Evolutionary conservation across 2,113 vertebrate genomes (phyloP), one percentile per base, ranked within the genome.

Genomic region (Solea senegalensis): DNA sequence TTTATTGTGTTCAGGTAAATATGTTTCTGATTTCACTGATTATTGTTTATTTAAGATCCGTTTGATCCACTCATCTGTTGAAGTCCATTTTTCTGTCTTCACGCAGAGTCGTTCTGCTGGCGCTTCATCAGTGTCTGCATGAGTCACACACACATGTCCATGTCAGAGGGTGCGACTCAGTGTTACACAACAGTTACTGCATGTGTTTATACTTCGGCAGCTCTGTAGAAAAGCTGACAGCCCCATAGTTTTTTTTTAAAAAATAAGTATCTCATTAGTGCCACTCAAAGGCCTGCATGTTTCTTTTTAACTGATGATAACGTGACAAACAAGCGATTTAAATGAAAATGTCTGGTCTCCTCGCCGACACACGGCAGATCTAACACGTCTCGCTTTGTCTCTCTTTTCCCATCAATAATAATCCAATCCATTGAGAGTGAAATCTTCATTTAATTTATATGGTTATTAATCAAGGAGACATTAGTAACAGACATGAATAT

Each of bases 201-300:
- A 7, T 15, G 51, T 10, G 67, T 75, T 63, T 58, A 41, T 62
- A 26, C 27, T 53, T 21, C 69, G 62, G 34, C 69, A 64, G 69
- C 76, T 74, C 69, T 67, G 72, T 8, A 43, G 44, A 65, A 56
- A 54, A 8, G 4, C 8, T 43, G 55, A 76, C 49, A 45, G 43
- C 45, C 12, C 1, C 34, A 2, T 4, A 34, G 5, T 34, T 3
- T 34, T 34, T 34, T 21, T 21, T 21, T 21, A 1, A 2, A 34
- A 34, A 34, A 34, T 34, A 34, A 34, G 16, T 9, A 40, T 16
- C 14, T 58, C 8, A 56, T 70, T 21, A 6, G 11, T 34, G 58
- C 14, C 27, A 6, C 16, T 64, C 9, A 73, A 61, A 72, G 39
- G 34, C 9, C 34, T 40, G 16, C 44, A 51, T 8, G 15, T 54